These are phyloP conservation scores for Philereme vetulata DNA, from an alignment of 2,888 invertebrate genomes.

Conservation along the genomic window DNA sequence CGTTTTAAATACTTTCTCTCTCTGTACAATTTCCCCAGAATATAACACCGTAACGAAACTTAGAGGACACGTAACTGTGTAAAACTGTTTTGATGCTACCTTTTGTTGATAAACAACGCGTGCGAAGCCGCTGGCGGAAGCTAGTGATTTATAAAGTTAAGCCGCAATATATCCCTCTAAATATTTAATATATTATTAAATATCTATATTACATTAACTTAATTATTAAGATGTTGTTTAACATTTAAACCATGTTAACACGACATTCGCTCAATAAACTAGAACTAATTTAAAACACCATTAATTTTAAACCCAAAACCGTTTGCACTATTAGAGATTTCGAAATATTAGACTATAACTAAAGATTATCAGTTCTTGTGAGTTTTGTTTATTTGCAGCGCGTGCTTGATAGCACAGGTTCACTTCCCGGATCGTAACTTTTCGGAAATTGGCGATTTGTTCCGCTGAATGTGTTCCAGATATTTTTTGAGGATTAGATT, in stretches of 20 bases:
- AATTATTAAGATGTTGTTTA: background rate
- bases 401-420: constrained; percentile 66
- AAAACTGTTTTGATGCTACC: too few relatives aligned
- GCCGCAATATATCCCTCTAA: background rate
- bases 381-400: constrained; percentile 50
- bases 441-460: constrained; percentile 37
- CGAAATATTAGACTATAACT: constrained; percentile 17
- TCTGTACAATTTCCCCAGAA: too few relatives aligned
- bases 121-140: too few relatives aligned
- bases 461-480: constrained; percentile 26
- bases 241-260: constrained; percentile 14
- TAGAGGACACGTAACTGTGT: too few relatives aligned
- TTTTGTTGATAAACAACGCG: too few relatives aligned
- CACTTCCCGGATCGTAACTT: constrained; percentile 72
- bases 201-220: background rate
- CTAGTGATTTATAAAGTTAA: too few relatives aligned
- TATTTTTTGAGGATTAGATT: constrained; percentile 29
- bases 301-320: constrained; percentile 17
- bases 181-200: background rate
- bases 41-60: too few relatives aligned
- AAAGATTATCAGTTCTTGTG: constrained; percentile 9
- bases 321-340: constrained; percentile 17
- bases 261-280: constrained; percentile 11
- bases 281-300: constrained; percentile 6
- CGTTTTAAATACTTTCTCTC: too few relatives aligned